Conservation (phyloP, 2,888 invertebrate genomes). For the Steromphala cineraria region DNA sequence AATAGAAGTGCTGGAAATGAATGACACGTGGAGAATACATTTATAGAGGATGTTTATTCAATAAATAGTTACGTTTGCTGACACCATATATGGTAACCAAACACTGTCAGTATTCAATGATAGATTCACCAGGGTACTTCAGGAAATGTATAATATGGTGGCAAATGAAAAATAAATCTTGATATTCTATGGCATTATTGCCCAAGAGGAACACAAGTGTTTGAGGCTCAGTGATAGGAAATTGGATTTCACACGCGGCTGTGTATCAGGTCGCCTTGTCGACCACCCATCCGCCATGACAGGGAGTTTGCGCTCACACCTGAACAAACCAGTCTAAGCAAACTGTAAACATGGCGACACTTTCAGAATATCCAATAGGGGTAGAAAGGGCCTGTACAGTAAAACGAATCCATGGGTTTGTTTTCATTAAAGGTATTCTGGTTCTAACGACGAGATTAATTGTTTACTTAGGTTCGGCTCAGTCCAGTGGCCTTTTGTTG, state of each 20-base stretch:
- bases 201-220: not conserved
- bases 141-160: not conserved
- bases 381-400: not conserved
- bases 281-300: slow-evolving; percentile 3
- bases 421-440: not conserved
- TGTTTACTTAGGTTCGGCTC: not conserved
- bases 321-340: not conserved
- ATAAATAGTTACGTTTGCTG: slow-evolving; percentile 3
- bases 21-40: too few species aligned
- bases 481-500: slow-evolving; percentile 10
- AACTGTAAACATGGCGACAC: not conserved
- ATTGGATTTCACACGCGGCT: not conserved
- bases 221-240: not conserved
- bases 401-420: not conserved
- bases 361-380: not conserved
- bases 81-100: not conserved
- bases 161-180: not conserved
- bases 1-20: too few species aligned
- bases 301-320: not conserved
- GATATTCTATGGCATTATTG: not conserved
- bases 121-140: not conserved
- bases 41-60: not conserved
- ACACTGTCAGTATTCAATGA: not conserved
- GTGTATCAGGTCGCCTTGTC: not conserved
- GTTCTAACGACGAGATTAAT: slow-evolving; percentile 13